These are phyloP conservation scores for Cichladusa arquata DNA, from an alignment of 2,113 vertebrate genomes.

Conservation along the genomic window DNA sequence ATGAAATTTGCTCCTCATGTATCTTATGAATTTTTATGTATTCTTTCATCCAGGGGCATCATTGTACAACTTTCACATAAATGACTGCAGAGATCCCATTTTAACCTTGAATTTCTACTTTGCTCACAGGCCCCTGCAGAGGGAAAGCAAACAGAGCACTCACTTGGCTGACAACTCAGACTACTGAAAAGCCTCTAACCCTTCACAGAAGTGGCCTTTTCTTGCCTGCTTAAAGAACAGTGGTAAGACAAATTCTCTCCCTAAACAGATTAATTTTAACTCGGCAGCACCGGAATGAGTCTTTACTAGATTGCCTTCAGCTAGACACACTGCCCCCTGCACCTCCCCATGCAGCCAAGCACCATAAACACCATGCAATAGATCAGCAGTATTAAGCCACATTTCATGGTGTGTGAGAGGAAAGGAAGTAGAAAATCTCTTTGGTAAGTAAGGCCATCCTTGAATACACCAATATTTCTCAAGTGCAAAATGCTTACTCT, in stretches of 20 bases:
- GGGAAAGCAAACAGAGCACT: slow-evolving; percentile 19
- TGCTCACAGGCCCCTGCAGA: not conserved
- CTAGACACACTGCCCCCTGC: not conserved
- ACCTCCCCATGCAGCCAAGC: not conserved
- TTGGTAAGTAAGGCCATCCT: not conserved
- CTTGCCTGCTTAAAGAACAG: not conserved
- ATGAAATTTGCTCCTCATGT: slow-evolving; percentile 63
- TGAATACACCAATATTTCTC: not conserved
- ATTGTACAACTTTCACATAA: slow-evolving; percentile 56
- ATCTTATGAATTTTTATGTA: slow-evolving; percentile 67
- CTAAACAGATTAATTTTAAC: slow-evolving; percentile 26
- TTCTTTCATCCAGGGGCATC: slow-evolving; percentile 59
- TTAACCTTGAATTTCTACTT: slow-evolving; percentile 58
- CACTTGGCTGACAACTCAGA: not conserved
- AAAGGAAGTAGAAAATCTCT: not conserved
- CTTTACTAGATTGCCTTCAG: not conserved
- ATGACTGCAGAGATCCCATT: slow-evolving; percentile 55
- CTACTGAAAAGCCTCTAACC: not conserved
- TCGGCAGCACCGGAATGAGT: not conserved
- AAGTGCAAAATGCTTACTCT: not conserved
- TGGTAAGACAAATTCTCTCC: slow-evolving; percentile 10
- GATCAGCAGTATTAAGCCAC: not conserved
- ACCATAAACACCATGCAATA: not conserved
- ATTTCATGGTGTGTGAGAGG: not conserved
- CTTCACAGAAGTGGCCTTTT: not conserved